Conservation (phyloP, 37 sponge, comb jelly and placozoan species). For the Diacarnus erythraeanus region DNA sequence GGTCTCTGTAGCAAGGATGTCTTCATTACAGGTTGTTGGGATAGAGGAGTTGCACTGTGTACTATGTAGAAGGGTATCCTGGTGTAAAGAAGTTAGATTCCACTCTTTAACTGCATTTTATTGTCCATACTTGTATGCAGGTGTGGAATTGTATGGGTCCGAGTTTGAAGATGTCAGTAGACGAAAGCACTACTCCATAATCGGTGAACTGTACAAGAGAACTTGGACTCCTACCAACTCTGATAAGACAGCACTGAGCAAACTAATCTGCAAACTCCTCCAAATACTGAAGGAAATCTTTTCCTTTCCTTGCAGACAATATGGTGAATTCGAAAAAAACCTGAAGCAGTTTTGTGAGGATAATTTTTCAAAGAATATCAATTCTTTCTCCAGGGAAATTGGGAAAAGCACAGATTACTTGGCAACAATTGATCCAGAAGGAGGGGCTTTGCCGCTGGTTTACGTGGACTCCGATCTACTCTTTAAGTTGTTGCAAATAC, state of each 20-base stretch:
- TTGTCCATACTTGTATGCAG: background rate
- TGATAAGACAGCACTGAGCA: background rate
- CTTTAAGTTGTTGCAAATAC: slow-evolving; percentile 1
- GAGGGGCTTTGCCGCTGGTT: background rate
- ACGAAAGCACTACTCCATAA: slow-evolving; percentile 5
- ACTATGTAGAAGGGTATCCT: too few species aligned
- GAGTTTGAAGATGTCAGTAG: slow-evolving; percentile 40
- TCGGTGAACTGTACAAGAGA: background rate
- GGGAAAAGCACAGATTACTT: background rate
- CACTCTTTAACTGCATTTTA: background rate
- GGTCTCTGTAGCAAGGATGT: too few species aligned
- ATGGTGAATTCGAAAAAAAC: background rate
- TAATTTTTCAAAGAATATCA: background rate
- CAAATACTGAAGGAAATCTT: background rate
- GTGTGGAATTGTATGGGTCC: slow-evolving; percentile 25
- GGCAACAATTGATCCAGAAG: background rate
- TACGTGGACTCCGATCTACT: slow-evolving; percentile 17
- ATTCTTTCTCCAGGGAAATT: too few species aligned
- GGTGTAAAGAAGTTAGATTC: too few species aligned
- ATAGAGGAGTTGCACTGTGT: too few species aligned
- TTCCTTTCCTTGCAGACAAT: background rate
- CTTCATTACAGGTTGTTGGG: too few species aligned
- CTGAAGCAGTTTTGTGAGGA: background rate
- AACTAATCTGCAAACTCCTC: background rate
- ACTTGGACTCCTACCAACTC: background rate